Percentiles rank a stretch among this genome's conserved stretches.
phyloP scores from a whole-genome alignment of 2,797 vertebrate species.

The Lepus townsendii region DNA sequence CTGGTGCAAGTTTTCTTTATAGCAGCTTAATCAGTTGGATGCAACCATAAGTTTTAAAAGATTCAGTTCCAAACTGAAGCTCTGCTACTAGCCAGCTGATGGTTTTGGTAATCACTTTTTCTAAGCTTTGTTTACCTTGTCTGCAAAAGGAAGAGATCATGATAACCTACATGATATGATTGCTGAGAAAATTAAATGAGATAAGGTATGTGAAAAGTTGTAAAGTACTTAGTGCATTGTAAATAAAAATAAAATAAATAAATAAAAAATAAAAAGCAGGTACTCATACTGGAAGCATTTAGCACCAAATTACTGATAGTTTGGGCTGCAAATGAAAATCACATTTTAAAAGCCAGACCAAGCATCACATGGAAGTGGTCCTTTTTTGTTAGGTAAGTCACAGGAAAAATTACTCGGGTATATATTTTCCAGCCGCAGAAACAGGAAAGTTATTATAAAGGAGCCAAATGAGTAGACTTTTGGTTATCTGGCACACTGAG shows the following conservation, averaged over 20 bases:
- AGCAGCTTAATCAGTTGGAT: background rate
- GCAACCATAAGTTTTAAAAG: background rate
- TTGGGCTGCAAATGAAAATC: conserved; percentile 39
- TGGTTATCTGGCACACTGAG: background rate
- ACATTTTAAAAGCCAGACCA: conserved; percentile 1
- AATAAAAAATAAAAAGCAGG: background rate
- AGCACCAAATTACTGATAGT: conserved; percentile 27
- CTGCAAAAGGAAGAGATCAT: conserved; percentile 7
- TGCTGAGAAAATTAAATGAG: conserved; percentile 33
- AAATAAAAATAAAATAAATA: background rate
- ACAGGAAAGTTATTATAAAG: background rate
- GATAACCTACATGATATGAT: background rate
- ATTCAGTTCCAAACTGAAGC: background rate
- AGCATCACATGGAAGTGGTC: background rate
- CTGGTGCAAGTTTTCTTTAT: conserved; percentile 2
- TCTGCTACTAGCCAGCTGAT: background rate
- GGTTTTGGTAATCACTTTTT: background rate
- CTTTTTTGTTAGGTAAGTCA: background rate
- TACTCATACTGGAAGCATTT: conserved; percentile 7
- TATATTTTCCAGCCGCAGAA: background rate
- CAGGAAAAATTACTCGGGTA: background rate
- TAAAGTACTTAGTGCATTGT: conserved; percentile 28
- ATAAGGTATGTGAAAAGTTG: conserved; percentile 34
- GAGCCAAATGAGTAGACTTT: background rate
- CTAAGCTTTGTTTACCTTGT: background rate